These are phyloP conservation scores for Hippocampus abdominalis DNA, from an alignment of 2,113 vertebrate species.

Conservation along the genomic window DNA sequence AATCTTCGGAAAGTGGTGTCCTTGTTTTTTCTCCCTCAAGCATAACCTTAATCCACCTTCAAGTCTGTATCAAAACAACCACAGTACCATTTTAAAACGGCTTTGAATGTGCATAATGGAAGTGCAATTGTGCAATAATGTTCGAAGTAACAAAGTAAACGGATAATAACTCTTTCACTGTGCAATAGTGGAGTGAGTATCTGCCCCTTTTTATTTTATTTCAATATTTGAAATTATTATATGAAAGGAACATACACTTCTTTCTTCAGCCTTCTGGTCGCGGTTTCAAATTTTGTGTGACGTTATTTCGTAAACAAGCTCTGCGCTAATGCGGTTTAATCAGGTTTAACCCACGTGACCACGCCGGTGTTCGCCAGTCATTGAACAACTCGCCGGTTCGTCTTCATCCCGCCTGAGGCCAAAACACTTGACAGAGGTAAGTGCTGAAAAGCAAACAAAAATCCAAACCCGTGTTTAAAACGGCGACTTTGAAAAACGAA, in stretches of 20 bases:
- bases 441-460: background rate
- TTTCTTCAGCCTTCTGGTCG: background rate
- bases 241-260: background rate
- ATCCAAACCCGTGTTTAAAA: background rate
- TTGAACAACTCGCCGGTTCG: constrained; percentile 6
- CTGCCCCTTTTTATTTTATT: background rate
- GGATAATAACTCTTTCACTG: background rate
- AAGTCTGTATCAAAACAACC: constrained; percentile 6
- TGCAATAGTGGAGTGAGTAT: background rate
- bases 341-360: constrained; percentile 41
- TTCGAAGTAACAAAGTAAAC: no score
- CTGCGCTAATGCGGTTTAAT: constrained; percentile 56
- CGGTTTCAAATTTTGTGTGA: constrained; percentile 8
- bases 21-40: constrained; percentile 24
- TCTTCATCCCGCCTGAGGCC: background rate
- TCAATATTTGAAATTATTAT: background rate
- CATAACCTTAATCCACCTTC: constrained; percentile 51
- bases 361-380: constrained; percentile 21
- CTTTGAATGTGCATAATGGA: background rate
- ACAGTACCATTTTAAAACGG: constrained; percentile 9
- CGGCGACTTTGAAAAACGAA: no score
- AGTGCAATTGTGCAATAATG: background rate
- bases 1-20: constrained; percentile 52
- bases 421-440: constrained; percentile 17
- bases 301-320: constrained; percentile 43